Base-by-base conservation (phyloP, 2,888 invertebrate species). In the Eupithecia subumbrata region DNA sequence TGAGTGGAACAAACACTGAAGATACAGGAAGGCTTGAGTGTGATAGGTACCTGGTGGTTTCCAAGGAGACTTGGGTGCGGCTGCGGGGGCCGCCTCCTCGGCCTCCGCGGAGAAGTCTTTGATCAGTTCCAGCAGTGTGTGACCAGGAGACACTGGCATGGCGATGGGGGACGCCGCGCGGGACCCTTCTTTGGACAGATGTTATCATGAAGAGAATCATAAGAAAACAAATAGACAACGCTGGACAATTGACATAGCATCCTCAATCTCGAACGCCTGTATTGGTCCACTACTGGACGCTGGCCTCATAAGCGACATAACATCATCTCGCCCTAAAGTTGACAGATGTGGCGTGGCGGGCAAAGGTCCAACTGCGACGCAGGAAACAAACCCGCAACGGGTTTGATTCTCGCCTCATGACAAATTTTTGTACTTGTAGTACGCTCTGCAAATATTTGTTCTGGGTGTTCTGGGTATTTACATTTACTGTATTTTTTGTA, bases 81-180 rank as follows among this genome's bases (percentile, higher is more conserved):
- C 83, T 0, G 87, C 83, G 2, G 83, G 74, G 37, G 67, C 18
- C 12, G 94, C 16, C 34, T 30, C 64, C 34, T 64, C 2, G 82
- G 60, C n/a, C 22, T 70, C 70, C 40, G 56, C 40, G 37, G 70
- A 70, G 22, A 56, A 70, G 56, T 70, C 70, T 22, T 96, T 64
- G 75, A 97, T 94, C 56, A 97, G 92, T 72, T 96, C 96, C 80
- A 97, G 87, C 18, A 64, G 64, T 8, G 64, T 96, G 68, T 95
- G 95, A 0, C 96, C 96, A 9, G 96, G 96, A 75, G 96, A 96
- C 81, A 96, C 95, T 7, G 97, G 97, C 87, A 97, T 95, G 73
- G 96, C 95, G 56, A 97, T 95, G 0, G 97, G 96, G 16, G 96
- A 95, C 0, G 95, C 90, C 1, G 95, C 94, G n/a, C 96, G 91